Evolutionary conservation across 2,888 invertebrate species (phyloP), one percentile per base, ranked within the genome.

Genomic region (Diplolepis rosae): DNA sequence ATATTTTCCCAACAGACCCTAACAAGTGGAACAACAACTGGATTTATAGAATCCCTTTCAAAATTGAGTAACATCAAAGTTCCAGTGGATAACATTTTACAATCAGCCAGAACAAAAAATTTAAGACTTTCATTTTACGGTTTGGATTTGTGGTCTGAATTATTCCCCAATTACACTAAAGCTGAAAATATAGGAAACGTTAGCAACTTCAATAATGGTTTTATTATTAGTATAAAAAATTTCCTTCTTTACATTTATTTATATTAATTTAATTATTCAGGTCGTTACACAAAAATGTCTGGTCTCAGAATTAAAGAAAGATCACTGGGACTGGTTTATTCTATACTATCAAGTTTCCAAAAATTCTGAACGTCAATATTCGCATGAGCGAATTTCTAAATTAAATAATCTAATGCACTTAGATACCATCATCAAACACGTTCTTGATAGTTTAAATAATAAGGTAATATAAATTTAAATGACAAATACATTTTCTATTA

Each of bases 291-390:
- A 22, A 4, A 18, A 22, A 9, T 9, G 18, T 11, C 4, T 48
- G 0, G 35, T 24, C 7, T 61, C n/a, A 7, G 5, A 39, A 0
- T 61, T 39, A 6, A 24, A 24, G n/a, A 61, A 39, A 61, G 39
- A 13, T 39, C 24, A 61, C 2, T 61, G 13, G 13, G 56, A 61
- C 35, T 61, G 61, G 61, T 42, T 61, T 2, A n/a, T 61, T 39
- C 4, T 42, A n/a, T n/a, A 61, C 9, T 39, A 24, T 39, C n/a
- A 61, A 39, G 39, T 24, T 61, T 27, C 39, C 1, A 61, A 35
- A 39, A 42, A 27, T 61, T 39, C n/a, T 0, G n/a, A 27, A n/a
- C 9, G 11, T 61, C 13, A n/a, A 35, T 24, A 4, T 22, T 5
- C 18, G 22, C 11, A 15, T 22, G 32, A 39, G 13, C 24, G 27